phyloP scores from a whole-genome alignment of 2,797 vertebrate genomes.

The Atherinosoma microstoma region DNA sequence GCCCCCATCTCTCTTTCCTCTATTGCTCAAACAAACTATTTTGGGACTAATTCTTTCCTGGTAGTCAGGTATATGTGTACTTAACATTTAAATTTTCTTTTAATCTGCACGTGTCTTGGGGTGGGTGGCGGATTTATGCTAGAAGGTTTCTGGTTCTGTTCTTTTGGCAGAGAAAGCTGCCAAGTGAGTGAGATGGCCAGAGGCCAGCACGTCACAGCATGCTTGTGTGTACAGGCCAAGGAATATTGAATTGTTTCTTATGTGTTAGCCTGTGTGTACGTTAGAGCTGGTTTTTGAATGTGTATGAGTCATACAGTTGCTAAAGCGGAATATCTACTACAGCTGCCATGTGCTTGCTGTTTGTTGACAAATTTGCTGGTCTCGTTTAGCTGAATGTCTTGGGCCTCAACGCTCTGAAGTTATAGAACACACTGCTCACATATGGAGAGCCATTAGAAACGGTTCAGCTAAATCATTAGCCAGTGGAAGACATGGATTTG shows the following conservation, averaged over 20 bases:
- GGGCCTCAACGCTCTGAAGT: conserved; percentile 39
- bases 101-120: conserved; percentile 43
- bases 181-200: conserved; percentile 67
- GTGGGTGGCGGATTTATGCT: conserved; percentile 52
- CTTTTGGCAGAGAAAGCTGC: conserved; percentile 76
- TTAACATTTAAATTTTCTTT: background rate
- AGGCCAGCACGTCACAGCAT: conserved; percentile 69
- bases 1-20: conserved; percentile 18
- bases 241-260: conserved; percentile 61
- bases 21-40: conserved; percentile 46
- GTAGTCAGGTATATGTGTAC: conserved; percentile 19
- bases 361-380: conserved; percentile 74
- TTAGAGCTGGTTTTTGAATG: conserved; percentile 48
- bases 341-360: conserved; percentile 67
- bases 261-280: conserved; percentile 38
- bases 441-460: conserved; percentile 68
- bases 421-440: conserved; percentile 59
- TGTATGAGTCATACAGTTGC: conserved; percentile 46
- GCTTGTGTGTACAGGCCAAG: conserved; percentile 48
- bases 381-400: conserved; percentile 48
- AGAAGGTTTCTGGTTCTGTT: conserved; percentile 57
- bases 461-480: conserved; percentile 66
- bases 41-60: conserved; percentile 38
- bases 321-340: conserved; percentile 43
- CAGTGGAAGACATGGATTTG: conserved; percentile 59